Evolutionary conservation across 2,888 invertebrate species (phyloP).

Genomic region (Cybosia mesomella): DNA sequence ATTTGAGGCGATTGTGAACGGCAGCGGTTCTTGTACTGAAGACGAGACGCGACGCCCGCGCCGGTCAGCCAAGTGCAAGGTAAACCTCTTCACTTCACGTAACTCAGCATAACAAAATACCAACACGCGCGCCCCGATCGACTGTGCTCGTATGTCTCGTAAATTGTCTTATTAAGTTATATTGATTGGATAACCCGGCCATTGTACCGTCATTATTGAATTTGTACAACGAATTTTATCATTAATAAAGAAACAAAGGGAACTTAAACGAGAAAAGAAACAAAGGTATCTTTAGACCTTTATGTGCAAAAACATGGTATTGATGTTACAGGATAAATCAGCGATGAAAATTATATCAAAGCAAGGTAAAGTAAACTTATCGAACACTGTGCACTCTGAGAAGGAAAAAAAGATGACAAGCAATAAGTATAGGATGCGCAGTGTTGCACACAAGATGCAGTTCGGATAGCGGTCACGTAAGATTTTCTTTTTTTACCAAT

Average conservation of each 20-base stretch:
- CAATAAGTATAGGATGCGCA: conserved; percentile 36
- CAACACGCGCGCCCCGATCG: conserved; percentile 41
- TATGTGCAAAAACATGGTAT: neutral
- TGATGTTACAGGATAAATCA: neutral
- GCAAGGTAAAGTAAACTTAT: conserved; percentile 27
- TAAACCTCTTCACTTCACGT: conserved; percentile 67
- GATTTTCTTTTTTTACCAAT: conserved; percentile 35
- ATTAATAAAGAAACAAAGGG: neutral
- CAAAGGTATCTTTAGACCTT: neutral
- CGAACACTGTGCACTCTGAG: conserved; percentile 11
- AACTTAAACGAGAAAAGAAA: neutral
- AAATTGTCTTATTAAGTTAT: conserved; percentile 27
- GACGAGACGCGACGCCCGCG: conserved; percentile 53
- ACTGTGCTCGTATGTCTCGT: conserved; percentile 34
- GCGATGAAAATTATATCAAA: conserved; percentile 27
- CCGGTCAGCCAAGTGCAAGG: conserved; percentile 72
- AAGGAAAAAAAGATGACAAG: conserved; percentile 33
- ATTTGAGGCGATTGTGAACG: conserved; percentile 52
- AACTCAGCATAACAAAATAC: conserved; percentile 68
- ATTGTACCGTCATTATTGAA: neutral
- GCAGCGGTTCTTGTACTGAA: conserved; percentile 75
- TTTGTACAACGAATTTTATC: neutral
- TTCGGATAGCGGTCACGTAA: conserved; percentile 35
- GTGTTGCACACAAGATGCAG: conserved; percentile 34
- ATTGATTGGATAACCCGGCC: conserved; percentile 4